Base-by-base conservation (phyloP, 2,797 vertebrate species). In the Girardinus metallicus region DNA sequence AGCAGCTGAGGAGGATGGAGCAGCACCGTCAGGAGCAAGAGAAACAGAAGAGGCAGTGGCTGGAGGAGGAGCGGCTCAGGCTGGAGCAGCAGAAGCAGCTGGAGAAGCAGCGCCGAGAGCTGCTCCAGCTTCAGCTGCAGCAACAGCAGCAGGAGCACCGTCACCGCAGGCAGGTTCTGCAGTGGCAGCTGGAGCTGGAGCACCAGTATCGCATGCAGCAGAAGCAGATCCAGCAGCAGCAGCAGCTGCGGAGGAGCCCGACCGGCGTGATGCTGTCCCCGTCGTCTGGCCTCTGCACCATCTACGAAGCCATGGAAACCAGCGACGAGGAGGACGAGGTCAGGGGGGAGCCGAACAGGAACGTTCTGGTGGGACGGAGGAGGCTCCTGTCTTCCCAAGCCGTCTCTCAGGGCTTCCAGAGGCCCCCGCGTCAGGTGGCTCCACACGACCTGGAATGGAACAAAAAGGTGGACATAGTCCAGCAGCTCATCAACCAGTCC, bases 401-500 rank as follows among this genome's bases (percentile, higher is more conserved):
- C 3, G 34, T 31, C 46, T 11, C 64, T 0, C 79, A 79, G 71
- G 77, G 87, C 3, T 44, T 81, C n/a, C 89, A 88, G 31, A 80
- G 82, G 78, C 91, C 84, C 72, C 77, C 82, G 18, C 86, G 80
- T 7, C 87, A 86, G 3, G 77, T 93, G 0, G 91, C 94, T 9
- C 89, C 88, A 0, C 90, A 86, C 47, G 92, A 95, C 1, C 93
- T 93, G 78, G 94, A 94, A 15, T 96, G 95, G 95, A 94, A 93
- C 90, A 78, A 74, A 82, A 96, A 96, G 89, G 95, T 96, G 41
- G 95, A 96, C 78, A 94, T 97, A 66, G 96, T 98, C 79, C 97
- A 98, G 94, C 97, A 98, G 93, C 94, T 98, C 84, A 96, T 98
- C 87, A 96, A 97, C 91, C 96, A 97, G 88, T 96, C 96, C 15